phyloP scores from a whole-genome alignment of 2,797 vertebrate genomes.

The Epinephelus coioides region DNA sequence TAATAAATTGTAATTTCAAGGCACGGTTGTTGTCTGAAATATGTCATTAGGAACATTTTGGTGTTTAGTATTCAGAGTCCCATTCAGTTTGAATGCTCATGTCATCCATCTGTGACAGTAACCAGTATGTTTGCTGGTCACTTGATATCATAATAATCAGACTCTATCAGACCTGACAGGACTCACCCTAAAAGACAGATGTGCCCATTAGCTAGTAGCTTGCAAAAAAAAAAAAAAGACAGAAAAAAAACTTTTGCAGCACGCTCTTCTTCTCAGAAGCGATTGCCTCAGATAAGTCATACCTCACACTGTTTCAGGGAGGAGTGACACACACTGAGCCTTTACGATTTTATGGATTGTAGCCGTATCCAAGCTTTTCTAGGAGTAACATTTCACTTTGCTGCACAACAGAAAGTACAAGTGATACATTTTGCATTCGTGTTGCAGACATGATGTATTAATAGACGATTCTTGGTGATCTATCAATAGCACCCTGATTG shows the following conservation, averaged over 20 bases:
- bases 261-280: background rate
- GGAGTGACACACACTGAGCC: background rate
- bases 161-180: no score
- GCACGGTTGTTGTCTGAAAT: background rate
- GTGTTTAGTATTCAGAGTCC: no score
- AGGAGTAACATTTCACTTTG: conserved; percentile 6
- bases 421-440: background rate
- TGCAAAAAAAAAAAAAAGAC: no score
- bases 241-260: background rate
- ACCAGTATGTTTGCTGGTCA: background rate
- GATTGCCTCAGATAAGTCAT: background rate
- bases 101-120: background rate
- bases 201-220: background rate
- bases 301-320: background rate
- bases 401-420: background rate
- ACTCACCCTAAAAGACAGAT: background rate
- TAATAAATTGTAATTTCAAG: background rate
- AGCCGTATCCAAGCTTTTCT: background rate
- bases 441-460: conserved; percentile 30
- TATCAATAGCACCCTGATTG: conserved; percentile 47
- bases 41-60: background rate
- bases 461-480: conserved; percentile 49
- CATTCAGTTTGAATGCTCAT: background rate
- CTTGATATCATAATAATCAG: background rate
- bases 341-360: background rate